phyloP scores from a whole-genome alignment of 2,113 vertebrate genomes.

The Agelaius phoeniceus region DNA sequence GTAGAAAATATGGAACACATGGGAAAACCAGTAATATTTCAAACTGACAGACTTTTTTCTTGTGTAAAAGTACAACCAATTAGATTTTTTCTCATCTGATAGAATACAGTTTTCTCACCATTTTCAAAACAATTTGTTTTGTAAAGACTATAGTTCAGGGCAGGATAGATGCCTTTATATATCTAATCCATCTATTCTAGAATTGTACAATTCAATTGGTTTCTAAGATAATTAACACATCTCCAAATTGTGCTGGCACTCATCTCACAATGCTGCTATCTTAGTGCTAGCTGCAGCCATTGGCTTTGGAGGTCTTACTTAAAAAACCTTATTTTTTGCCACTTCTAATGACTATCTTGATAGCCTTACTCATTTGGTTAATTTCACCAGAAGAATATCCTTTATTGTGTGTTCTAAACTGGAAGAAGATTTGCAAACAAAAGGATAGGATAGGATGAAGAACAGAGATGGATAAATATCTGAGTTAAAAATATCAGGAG shows the following conservation, averaged over 20 bases:
- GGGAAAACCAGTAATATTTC: not conserved
- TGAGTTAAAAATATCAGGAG: not conserved
- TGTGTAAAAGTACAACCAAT: not conserved
- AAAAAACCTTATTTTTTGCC: not conserved
- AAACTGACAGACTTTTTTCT: not conserved
- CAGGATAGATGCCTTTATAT: not conserved
- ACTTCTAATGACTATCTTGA: not conserved
- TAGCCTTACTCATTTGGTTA: not conserved
- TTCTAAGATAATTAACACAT: not conserved
- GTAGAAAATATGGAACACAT: not conserved
- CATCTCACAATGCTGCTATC: not conserved
- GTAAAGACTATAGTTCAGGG: not conserved
- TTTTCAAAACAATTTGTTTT: not conserved
- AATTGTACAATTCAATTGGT: not conserved
- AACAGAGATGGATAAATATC: not conserved
- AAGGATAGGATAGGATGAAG: not conserved
- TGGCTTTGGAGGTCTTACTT: not conserved
- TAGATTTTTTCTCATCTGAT: slow-evolving; percentile 18
- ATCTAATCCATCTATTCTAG: not conserved
- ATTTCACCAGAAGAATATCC: not conserved
- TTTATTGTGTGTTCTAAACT: not conserved
- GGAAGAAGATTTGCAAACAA: not conserved
- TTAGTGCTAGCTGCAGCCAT: not conserved
- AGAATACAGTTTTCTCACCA: not conserved
- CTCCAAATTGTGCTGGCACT: not conserved